Conservation (phyloP, 1,140 invertebrate species). For the Cotesia glomerata region DNA sequence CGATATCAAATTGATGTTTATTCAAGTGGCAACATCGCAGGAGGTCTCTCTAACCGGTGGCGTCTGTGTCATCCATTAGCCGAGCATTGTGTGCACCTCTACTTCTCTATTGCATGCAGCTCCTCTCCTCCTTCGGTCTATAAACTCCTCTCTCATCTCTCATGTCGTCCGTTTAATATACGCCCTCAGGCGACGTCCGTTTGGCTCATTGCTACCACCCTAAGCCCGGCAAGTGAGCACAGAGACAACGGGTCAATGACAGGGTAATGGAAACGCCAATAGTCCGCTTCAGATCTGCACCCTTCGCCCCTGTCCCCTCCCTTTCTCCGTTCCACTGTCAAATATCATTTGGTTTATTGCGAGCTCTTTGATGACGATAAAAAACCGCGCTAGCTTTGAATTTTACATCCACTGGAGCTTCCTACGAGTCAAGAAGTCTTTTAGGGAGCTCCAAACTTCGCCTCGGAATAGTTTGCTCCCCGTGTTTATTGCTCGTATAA, state of each 20-base stretch:
- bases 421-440: no score
- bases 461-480: no score
- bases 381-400: constrained; percentile 1
- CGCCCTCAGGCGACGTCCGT: constrained; percentile 14
- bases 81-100: constrained; percentile 13
- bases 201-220: constrained; percentile 8
- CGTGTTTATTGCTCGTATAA: no score
- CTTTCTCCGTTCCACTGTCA: not conserved
- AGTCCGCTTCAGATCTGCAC: constrained; percentile 15
- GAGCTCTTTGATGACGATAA: not conserved
- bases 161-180: constrained; percentile 20
- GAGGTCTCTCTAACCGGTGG: constrained; percentile 13
- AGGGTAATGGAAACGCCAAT: constrained; percentile 28
- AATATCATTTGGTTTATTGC: constrained; percentile 19
- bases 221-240: not conserved
- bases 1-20: constrained; percentile 51
- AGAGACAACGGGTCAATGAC: constrained; percentile 22
- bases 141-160: not conserved
- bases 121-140: not conserved
- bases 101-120: not conserved
- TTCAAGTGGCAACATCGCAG: constrained; percentile 40
- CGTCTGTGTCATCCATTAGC: constrained; percentile 15
- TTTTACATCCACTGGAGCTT: not conserved
- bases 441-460: no score
- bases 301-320: not conserved